These are phyloP conservation scores for Podabrus alpinus DNA, from an alignment of 2,888 invertebrate species.

Conservation along the genomic window DNA sequence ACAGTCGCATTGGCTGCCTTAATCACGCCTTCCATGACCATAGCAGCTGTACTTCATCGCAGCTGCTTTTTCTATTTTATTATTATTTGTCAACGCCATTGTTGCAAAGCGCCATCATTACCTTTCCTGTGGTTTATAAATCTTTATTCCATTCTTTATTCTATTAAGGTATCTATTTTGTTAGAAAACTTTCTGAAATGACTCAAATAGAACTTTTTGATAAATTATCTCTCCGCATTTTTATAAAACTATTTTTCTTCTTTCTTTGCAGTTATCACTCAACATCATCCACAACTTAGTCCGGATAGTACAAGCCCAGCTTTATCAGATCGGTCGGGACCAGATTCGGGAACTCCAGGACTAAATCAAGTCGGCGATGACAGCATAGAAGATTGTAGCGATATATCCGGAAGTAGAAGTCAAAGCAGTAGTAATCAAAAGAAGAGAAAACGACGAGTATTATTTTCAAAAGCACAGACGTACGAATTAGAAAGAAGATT, in stretches of 20 bases:
- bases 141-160: neutral
- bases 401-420: slow-evolving; percentile 42
- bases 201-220: neutral
- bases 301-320: slow-evolving; percentile 88
- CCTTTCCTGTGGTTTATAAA: slow-evolving; percentile 19
- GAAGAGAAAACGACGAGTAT: slow-evolving; percentile 92
- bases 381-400: slow-evolving; percentile 21
- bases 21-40: slow-evolving; percentile 34
- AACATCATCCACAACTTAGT: slow-evolving; percentile 67
- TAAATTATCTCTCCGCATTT: neutral
- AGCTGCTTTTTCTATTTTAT: slow-evolving; percentile 22
- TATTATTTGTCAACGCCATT: slow-evolving; percentile 31
- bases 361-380: slow-evolving; percentile 19
- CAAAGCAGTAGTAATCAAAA: slow-evolving; percentile 64
- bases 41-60: slow-evolving; percentile 29
- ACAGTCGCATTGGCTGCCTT: slow-evolving; percentile 31
- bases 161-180: neutral
- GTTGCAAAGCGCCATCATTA: slow-evolving; percentile 20
- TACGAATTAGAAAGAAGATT: slow-evolving; percentile 94
- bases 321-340: slow-evolving; percentile 71
- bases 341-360: slow-evolving; percentile 42
- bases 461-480: slow-evolving; percentile 97
- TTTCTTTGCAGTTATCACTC: slow-evolving; percentile 26
- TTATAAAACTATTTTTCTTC: neutral
- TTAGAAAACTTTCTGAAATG: neutral